Evolutionary conservation across 2,888 invertebrate genomes (phyloP), one percentile per base, ranked within the genome.

Genomic region (Leptinotarsa haldemani): DNA sequence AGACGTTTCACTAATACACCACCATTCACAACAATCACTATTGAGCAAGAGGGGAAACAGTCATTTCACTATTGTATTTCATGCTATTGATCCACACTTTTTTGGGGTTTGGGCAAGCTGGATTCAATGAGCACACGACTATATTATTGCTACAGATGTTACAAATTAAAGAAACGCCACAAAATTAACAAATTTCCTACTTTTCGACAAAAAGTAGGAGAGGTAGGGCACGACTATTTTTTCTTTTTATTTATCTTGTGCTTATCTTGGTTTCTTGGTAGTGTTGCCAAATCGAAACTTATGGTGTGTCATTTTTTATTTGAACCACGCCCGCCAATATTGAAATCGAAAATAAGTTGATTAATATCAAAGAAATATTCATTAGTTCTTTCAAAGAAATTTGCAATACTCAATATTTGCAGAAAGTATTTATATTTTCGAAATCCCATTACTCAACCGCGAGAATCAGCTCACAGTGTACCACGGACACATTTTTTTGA

Each of bases 21-120:
- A 74, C 76, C 76, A 80, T 77, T 80, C 79, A 79, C 73, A 71
- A 75, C 66, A 71, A 75, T 75, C 68, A 70, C 75, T 83, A 83
- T 84, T 84, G 84, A 85, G 84, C 83, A 84, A 83, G 83, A 83
- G 75, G 79, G 80, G 80, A 83, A 83, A 83, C 82, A 82, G 82
- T 83, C 84, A 85, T 83, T 85, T 84, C 84, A 82, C 82, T 81
- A 81, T 83, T 85, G 80, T 83, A 83, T 80, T 84, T 82, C 82
- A 82, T 85, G 83, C 85, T 86, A 86, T 86, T 85, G 86, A 86
- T 86, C 85, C 85, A 80, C 80, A 79, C 81, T 82, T 83, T 83
- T 82, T 80, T 83, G 82, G 81, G 66, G 64, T 48, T 69, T 65
- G 22, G 70, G n/a, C 40, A 46, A 75, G 53, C 40, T 56, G 30